phyloP scores from a whole-genome alignment of 2,113 vertebrate species.

The Tragelaphus buxtoni region DNA sequence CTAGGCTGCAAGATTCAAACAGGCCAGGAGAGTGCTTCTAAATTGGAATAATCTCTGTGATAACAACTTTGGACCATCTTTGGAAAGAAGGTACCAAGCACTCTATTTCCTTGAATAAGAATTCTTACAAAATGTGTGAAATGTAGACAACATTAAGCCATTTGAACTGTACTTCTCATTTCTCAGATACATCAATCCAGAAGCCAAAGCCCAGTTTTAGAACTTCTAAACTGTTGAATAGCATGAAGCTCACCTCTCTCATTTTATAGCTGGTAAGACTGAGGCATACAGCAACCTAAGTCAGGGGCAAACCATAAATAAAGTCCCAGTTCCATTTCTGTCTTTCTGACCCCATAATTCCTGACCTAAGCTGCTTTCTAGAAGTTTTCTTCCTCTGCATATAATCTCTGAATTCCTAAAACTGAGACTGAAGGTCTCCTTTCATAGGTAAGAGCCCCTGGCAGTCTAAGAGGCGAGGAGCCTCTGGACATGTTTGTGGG shows the following conservation, averaged over 20 bases:
- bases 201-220: background rate
- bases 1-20: background rate
- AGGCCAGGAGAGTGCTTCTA: background rate
- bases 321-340: background rate
- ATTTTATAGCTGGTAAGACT: background rate
- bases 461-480: background rate
- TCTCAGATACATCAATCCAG: background rate
- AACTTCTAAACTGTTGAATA: background rate
- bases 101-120: background rate
- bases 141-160: background rate
- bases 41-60: conserved; percentile 17
- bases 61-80: background rate
- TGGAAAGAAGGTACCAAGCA: background rate
- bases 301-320: background rate
- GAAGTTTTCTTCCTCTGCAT: background rate
- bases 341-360: background rate
- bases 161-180: conserved; percentile 42
- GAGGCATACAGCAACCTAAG: background rate
- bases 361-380: background rate
- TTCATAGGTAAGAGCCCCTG: background rate
- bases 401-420: background rate
- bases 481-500: background rate
- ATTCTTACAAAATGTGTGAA: background rate
- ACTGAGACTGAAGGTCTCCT: background rate
- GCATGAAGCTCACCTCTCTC: background rate